Percentiles rank a stretch among this genome's conserved stretches.
These are phyloP conservation scores for Drosophila pseudoobscura DNA, from an alignment of 1,140 invertebrate genomes.

Conservation along the genomic window DNA sequence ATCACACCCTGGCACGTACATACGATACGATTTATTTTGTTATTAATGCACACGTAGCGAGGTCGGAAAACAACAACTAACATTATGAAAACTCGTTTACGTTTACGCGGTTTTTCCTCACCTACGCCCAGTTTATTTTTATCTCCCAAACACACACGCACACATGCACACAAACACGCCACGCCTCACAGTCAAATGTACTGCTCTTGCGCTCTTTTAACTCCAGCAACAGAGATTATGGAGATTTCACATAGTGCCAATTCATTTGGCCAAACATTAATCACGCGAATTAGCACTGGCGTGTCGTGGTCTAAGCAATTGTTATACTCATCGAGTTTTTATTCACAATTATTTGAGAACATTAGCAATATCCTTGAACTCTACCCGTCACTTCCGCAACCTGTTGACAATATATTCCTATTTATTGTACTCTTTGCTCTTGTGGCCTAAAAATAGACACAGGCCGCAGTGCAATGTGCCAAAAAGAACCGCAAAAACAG, in stretches of 20 bases:
- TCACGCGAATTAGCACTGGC: slow-evolving; percentile 39
- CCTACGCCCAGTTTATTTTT: slow-evolving; percentile 17
- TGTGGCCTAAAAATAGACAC: slow-evolving; percentile 63
- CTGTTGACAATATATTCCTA: slow-evolving; percentile 65
- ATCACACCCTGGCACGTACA: slow-evolving; percentile 33
- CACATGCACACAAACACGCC: slow-evolving; percentile 9
- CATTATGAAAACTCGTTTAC: slow-evolving; percentile 53
- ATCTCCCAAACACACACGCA: slow-evolving; percentile 18
- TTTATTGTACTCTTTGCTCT: slow-evolving; percentile 33
- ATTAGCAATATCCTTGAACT: slow-evolving; percentile 52
- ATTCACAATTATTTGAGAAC: slow-evolving; percentile 12
- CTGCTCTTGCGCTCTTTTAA: slow-evolving; percentile 30
- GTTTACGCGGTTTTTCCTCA: slow-evolving; percentile 7
- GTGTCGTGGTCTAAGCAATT: slow-evolving; percentile 9
- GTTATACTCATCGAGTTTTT: slow-evolving; percentile 2
- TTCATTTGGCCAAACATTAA: slow-evolving; percentile 57
- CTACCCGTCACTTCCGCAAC: slow-evolving; percentile 71
- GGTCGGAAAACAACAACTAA: slow-evolving; percentile 38
- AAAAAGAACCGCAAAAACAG: slow-evolving; percentile 34
- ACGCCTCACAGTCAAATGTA: slow-evolving; percentile 10
- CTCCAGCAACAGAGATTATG: slow-evolving; percentile 40
- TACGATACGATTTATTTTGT: slow-evolving; percentile 39
- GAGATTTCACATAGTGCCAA: slow-evolving; percentile 41
- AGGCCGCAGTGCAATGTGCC: slow-evolving; percentile 69
- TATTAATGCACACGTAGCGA: slow-evolving; percentile 65